A percentile compares a stretch with the other conserved stretches of the same genome.
phyloP scores from a whole-genome alignment of 2,797 vertebrate species.

The Silurus aristotelis region DNA sequence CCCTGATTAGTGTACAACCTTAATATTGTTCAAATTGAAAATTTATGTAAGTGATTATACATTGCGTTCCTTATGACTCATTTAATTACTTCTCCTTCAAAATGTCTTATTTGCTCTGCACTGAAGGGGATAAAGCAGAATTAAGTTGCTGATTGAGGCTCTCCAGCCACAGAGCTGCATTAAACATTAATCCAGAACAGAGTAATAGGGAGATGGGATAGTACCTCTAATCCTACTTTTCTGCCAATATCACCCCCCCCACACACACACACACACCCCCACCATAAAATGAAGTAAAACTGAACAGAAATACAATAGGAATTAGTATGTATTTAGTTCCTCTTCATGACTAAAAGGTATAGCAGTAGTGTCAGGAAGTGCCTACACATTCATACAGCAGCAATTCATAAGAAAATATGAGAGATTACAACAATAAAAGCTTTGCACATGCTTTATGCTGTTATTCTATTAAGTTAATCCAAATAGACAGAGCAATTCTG shows the following conservation, averaged over 20 bases:
- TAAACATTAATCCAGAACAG: constrained; percentile 81
- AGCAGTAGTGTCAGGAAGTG: background rate
- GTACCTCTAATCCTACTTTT: constrained; percentile 68
- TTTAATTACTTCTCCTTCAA: constrained; percentile 62
- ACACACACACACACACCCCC: background rate
- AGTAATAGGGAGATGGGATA: constrained; percentile 68
- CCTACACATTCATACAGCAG: background rate
- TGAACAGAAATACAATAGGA: background rate
- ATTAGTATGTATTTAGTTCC: background rate
- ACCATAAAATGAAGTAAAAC: too few species aligned
- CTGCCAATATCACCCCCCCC: constrained; percentile 7
- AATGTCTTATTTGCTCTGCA: constrained; percentile 64
- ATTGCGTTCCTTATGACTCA: background rate
- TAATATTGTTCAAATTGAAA: constrained; percentile 27
- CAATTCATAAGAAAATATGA: background rate
- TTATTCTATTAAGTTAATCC: background rate
- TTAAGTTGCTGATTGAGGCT: constrained; percentile 75
- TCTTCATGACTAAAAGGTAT: too few species aligned
- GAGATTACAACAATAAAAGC: background rate
- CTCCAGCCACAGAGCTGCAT: constrained; percentile 77
- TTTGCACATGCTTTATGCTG: background rate
- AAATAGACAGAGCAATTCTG: background rate
- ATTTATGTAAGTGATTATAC: background rate
- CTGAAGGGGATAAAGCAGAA: constrained; percentile 69
- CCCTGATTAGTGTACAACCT: constrained; percentile 25